Conservation (phyloP, 2,113 vertebrate genomes). For the Pelusios castaneus region DNA sequence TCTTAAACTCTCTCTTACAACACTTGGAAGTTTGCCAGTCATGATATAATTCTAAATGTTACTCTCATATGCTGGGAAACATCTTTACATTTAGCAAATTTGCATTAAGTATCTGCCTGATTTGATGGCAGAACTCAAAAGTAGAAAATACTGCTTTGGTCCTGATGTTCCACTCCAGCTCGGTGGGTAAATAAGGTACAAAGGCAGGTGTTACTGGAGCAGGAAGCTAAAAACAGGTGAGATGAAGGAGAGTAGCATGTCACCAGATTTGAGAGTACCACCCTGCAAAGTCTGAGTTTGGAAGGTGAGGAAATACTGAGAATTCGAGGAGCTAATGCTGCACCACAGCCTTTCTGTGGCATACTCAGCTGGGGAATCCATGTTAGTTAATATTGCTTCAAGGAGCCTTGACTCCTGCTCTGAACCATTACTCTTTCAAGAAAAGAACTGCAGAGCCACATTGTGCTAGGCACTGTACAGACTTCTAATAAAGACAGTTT, state of each 20-base stretch:
- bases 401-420: neutral
- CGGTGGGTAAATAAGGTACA: neutral
- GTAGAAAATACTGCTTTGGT: conserved; percentile 25
- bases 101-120: conserved; percentile 28
- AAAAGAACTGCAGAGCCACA: neutral
- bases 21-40: neutral
- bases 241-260: neutral
- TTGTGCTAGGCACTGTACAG: neutral
- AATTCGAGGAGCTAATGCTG: neutral
- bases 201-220: neutral
- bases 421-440: neutral
- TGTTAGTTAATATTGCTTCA: neutral
- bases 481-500: neutral
- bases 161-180: neutral
- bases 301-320: neutral
- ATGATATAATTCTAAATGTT: conserved; percentile 17
- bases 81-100: conserved; percentile 33
- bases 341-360: too few species aligned
- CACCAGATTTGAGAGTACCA: neutral
- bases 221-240: neutral
- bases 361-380: neutral
- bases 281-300: neutral
- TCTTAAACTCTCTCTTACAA: accelerated
- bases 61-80: neutral
- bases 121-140: conserved; percentile 35